phyloP scores from a whole-genome alignment of 1,140 invertebrate genomes.

The Condylostylus longicornis region DNA sequence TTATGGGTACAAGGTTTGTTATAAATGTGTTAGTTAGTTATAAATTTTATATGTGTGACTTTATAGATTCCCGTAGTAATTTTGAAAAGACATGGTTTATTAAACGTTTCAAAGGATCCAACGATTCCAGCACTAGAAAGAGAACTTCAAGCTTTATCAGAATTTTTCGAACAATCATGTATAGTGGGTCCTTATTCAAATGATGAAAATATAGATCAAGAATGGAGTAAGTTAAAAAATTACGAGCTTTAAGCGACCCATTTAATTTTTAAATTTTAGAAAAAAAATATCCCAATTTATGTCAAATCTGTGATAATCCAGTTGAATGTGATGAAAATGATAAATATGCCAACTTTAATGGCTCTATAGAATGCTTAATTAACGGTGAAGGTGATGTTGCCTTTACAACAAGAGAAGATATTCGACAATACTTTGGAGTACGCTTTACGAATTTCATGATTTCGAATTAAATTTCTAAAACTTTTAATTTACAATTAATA shows the following conservation, averaged over 20 bases:
- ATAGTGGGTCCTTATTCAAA: conserved; percentile 64
- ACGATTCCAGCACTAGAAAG: conserved; percentile 56
- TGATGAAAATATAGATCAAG: conserved; percentile 48
- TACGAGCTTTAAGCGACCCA: no score
- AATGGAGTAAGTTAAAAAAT: conserved; percentile 54
- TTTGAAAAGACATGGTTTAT: conserved; percentile 48
- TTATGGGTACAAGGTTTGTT: conserved; percentile 53
- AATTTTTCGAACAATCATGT: conserved; percentile 59
- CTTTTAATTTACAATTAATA: no score
- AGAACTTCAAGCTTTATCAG: conserved; percentile 53
- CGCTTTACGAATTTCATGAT: no score
- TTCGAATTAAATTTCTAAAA: no score
- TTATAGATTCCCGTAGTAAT: conserved; percentile 46
- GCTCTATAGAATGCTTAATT: conserved; percentile 63
- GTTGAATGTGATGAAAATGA: conserved; percentile 65
- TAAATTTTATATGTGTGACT: conserved; percentile 10
- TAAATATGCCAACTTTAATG: conserved; percentile 65
- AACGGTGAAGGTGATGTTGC: conserved; percentile 66
- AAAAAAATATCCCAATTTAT: conserved; percentile 53
- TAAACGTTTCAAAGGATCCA: conserved; percentile 47
- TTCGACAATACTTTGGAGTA: conserved; percentile 58
- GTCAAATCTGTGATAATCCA: conserved; percentile 56
- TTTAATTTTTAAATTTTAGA: conserved; percentile 36
- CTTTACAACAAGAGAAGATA: conserved; percentile 67
- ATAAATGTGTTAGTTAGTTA: no score